phyloP scores from a whole-genome alignment of 1,140 invertebrate genomes.

The Procambarus clarkii region DNA sequence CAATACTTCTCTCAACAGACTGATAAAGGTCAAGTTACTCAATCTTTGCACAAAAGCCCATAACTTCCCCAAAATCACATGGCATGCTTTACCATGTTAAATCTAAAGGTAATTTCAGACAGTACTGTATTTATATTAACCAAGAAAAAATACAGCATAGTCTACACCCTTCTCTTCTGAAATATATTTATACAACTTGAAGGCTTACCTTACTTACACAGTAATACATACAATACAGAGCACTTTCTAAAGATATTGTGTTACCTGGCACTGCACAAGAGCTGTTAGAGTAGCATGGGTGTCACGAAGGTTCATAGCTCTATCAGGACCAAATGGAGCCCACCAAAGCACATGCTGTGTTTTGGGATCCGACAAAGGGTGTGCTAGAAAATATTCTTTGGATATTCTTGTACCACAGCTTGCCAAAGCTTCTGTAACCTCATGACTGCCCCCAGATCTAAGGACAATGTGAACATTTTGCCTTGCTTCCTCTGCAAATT shows the following conservation, averaged over 20 bases:
- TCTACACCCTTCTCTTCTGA: too few species aligned
- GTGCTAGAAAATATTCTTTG: conserved; percentile 65
- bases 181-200: too few species aligned
- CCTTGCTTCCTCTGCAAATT: conserved; percentile 60
- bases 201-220: not conserved
- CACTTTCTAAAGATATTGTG: not conserved
- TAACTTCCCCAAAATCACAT: too few species aligned
- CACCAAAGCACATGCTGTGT: conserved; percentile 69
- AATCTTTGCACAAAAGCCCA: too few species aligned
- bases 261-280: conserved; percentile 68
- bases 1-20: too few species aligned
- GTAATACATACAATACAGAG: not conserved
- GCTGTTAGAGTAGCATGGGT: conserved; percentile 69
- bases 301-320: conserved; percentile 68
- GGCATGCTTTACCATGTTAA: too few species aligned
- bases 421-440: conserved; percentile 58
- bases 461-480: conserved; percentile 66
- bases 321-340: conserved; percentile 69
- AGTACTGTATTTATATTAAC: too few species aligned
- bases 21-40: too few species aligned
- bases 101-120: too few species aligned
- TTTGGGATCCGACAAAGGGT: conserved; percentile 64
- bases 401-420: conserved; percentile 57
- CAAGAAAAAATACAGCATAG: too few species aligned
- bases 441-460: conserved; percentile 65